Percentiles rank a stretch among this genome's conserved stretches.
These are phyloP conservation scores for Eurosta solidaginis DNA, from an alignment of 1,140 invertebrate species.

Conservation along the genomic window DNA sequence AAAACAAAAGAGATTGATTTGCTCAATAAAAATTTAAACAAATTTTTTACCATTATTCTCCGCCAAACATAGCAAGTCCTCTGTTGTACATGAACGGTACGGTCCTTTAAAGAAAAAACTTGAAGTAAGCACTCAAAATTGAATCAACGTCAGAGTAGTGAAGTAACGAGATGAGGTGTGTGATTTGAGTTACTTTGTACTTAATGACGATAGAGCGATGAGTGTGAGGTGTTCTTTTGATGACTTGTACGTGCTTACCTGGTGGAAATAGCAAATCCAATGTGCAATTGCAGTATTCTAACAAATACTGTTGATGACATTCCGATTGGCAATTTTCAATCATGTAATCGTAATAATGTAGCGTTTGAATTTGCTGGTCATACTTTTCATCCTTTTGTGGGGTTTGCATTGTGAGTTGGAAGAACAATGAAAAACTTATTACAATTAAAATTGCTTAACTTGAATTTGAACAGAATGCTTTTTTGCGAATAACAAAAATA, in stretches of 20 bases:
- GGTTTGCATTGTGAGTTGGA: not conserved
- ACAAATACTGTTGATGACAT: conserved; percentile 56
- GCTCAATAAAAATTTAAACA: not conserved
- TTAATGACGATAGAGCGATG: not conserved
- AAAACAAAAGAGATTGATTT: not conserved
- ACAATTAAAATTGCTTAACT: not conserved
- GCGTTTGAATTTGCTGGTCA: conserved; percentile 44
- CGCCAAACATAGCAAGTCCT: conserved; percentile 50
- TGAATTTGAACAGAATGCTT: too few relatives aligned
- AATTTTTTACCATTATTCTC: conserved; percentile 47
- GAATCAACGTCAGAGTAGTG: too few relatives aligned
- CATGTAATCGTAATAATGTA: conserved; percentile 52
- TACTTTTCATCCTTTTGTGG: conserved; percentile 46
- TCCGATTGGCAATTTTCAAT: conserved; percentile 56
- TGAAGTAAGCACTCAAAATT: not conserved
- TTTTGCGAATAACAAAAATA: not conserved
- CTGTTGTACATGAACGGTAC: conserved; percentile 46
- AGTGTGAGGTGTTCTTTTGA: not conserved
- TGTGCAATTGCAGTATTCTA: conserved; percentile 55
- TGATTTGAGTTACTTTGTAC: not conserved
- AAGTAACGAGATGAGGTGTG: not conserved
- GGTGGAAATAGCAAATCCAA: conserved; percentile 56
- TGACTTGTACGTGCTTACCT: conserved; percentile 39
- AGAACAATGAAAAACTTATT: not conserved
- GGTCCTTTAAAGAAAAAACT: conserved; percentile 37